phyloP scores from a whole-genome alignment of 2,888 invertebrate species.

The Cantharis flavilabris region DNA sequence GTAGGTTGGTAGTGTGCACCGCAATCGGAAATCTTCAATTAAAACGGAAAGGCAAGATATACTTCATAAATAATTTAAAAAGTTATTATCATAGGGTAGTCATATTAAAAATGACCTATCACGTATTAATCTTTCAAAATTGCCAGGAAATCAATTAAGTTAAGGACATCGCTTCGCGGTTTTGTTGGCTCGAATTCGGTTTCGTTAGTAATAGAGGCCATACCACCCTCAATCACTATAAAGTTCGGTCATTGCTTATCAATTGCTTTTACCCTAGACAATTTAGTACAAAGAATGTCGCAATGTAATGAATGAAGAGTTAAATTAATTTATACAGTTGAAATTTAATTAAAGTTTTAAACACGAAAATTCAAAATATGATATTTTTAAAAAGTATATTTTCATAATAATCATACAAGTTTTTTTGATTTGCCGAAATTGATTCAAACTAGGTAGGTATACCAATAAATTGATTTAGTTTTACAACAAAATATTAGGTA shows the following conservation, averaged over 20 bases:
- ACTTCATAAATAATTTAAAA: background rate
- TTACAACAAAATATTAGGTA: too few relatives aligned
- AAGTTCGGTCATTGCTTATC: conserved; percentile 12
- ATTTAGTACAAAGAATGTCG: conserved; percentile 12
- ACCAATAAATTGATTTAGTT: too few relatives aligned
- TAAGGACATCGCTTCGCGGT: conserved; percentile 3
- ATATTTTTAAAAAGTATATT: background rate
- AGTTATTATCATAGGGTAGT: background rate
- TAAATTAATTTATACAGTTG: conserved; percentile 7
- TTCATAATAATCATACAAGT: background rate
- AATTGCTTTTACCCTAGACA: conserved; percentile 5
- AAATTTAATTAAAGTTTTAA: conserved; percentile 3
- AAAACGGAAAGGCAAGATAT: background rate
- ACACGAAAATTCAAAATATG: background rate
- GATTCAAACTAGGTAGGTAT: too few relatives aligned
- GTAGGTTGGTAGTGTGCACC: background rate
- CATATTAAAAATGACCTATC: background rate
- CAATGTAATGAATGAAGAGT: conserved; percentile 9
- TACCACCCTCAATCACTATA: conserved; percentile 12
- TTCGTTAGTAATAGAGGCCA: conserved; percentile 1
- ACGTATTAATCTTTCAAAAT: background rate
- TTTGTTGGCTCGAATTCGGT: conserved; percentile 4
- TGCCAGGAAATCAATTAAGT: background rate
- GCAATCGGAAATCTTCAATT: background rate
- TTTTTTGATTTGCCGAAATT: background rate